Percentiles rank a stretch among this genome's conserved stretches.
phyloP scores from a whole-genome alignment of 2,888 invertebrate genomes.

The Eulithis testata region DNA sequence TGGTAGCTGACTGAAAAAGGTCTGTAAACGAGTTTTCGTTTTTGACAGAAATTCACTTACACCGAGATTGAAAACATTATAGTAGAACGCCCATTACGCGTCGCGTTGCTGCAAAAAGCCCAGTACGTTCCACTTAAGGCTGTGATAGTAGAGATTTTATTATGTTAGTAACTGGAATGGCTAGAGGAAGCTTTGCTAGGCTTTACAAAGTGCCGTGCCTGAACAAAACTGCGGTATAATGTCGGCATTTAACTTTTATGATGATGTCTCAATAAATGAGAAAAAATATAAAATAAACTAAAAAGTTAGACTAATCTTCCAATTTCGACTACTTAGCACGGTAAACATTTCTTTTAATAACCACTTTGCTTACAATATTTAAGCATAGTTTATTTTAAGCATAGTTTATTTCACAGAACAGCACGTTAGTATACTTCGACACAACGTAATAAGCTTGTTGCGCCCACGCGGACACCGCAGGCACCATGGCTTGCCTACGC shows the following conservation, averaged over 20 bases:
- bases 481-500: too few species aligned
- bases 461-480: too few species aligned
- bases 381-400: too few species aligned
- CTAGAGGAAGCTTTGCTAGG: conserved; percentile 24
- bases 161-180: conserved; percentile 29
- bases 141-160: conserved; percentile 32
- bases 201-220: conserved; percentile 22
- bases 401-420: too few species aligned
- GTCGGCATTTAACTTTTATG: conserved; percentile 25
- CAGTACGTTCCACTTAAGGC: conserved; percentile 26
- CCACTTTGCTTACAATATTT: too few species aligned
- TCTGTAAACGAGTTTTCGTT: conserved; percentile 8
- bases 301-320: neutral
- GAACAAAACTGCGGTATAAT: conserved; percentile 9
- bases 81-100: conserved; percentile 24
- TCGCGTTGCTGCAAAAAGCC: conserved; percentile 24
- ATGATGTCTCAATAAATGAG: conserved; percentile 8
- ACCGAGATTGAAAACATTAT: conserved; percentile 26
- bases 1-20: neutral
- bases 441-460: too few species aligned
- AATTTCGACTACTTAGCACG: neutral
- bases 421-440: too few species aligned
- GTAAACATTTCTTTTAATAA: neutral
- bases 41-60: conserved; percentile 21
- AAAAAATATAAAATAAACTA: neutral